These are phyloP conservation scores for Xyrichtys novacula DNA, from an alignment of 2,797 vertebrate genomes.

Conservation along the genomic window DNA sequence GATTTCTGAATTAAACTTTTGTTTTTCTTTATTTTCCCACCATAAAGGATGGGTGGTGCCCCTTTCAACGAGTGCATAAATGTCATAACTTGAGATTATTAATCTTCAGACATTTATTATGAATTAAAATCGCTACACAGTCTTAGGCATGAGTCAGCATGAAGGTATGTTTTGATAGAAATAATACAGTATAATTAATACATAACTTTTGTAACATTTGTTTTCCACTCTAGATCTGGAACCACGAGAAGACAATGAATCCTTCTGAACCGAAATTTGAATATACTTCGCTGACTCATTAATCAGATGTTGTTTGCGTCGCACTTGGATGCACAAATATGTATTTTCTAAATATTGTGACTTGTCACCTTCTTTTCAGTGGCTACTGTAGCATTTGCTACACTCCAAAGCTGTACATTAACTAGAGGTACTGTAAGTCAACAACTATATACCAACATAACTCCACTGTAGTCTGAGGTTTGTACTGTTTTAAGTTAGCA, in stretches of 20 bases:
- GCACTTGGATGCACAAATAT: constrained; percentile 15
- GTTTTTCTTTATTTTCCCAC: too few species aligned
- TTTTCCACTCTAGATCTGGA: constrained; percentile 42
- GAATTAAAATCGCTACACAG: too few species aligned
- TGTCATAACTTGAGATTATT: too few species aligned
- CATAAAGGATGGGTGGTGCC: too few species aligned
- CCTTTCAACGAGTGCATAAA: too few species aligned
- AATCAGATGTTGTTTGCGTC: constrained; percentile 23
- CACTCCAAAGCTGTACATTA: constrained; percentile 52
- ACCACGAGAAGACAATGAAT: constrained; percentile 13
- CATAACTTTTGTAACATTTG: not conserved
- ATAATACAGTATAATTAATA: not conserved
- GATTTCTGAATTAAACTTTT: too few species aligned
- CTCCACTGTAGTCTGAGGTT: constrained; percentile 55
- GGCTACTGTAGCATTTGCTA: constrained; percentile 28
- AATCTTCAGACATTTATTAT: too few species aligned
- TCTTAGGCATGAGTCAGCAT: not conserved
- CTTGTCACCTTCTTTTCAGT: constrained; percentile 36
- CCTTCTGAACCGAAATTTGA: constrained; percentile 2
- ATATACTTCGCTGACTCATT: constrained; percentile 25
- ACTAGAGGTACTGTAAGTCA: constrained; percentile 46
- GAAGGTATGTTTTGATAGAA: not conserved
- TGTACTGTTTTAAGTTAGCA: constrained; percentile 45
- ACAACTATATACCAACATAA: constrained; percentile 42
- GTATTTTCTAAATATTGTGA: constrained; percentile 46